Percentiles rank a stretch among this genome's conserved stretches.
Conservation (phyloP, 1,140 invertebrate genomes). For the Proctacanthus coquilletti region DNA sequence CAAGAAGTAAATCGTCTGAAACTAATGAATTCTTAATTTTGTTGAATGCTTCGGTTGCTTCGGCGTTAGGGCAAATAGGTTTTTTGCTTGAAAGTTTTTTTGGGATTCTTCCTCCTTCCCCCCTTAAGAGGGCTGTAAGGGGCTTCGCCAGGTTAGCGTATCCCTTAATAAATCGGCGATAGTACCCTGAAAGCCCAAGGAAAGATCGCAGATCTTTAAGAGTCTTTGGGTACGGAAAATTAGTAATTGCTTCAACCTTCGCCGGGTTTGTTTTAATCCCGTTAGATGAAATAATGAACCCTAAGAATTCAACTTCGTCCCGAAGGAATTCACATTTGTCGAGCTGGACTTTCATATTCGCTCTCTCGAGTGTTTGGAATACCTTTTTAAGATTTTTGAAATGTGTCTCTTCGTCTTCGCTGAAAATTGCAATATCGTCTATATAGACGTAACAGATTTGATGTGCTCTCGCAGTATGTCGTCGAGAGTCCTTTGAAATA, state of each 20-base stretch:
- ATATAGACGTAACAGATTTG: constrained; percentile 5
- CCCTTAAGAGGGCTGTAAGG: constrained; percentile 8
- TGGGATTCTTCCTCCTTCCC: constrained; percentile 5
- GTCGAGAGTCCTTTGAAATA: constrained; percentile 31
- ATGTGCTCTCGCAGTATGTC: constrained; percentile 11
- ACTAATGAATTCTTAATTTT: constrained; percentile 13
- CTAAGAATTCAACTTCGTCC: constrained; percentile 13
- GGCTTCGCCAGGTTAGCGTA: constrained; percentile 13
- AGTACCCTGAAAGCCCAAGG: constrained; percentile 17
- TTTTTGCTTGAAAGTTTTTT: constrained; percentile 12
- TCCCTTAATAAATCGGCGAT: constrained; percentile 13
- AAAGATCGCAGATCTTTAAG: constrained; percentile 14
- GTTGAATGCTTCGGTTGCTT: constrained; percentile 13
- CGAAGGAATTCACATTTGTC: constrained; percentile 13
- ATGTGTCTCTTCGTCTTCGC: constrained; percentile 3
- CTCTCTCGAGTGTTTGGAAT: constrained; percentile 10
- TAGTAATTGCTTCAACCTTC: constrained; percentile 11
- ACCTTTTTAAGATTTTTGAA: constrained; percentile 9
- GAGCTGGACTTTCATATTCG: constrained; percentile 16
- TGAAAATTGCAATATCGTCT: constrained; percentile 1
- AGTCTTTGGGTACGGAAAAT: constrained; percentile 15
- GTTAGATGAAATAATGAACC: constrained; percentile 12
- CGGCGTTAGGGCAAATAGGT: constrained; percentile 13
- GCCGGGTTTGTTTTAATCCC: constrained; percentile 12
- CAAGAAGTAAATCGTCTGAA: constrained; percentile 21